These are phyloP conservation scores for Vanacampus margaritifer DNA, from an alignment of 2,113 vertebrate genomes.

Conservation along the genomic window DNA sequence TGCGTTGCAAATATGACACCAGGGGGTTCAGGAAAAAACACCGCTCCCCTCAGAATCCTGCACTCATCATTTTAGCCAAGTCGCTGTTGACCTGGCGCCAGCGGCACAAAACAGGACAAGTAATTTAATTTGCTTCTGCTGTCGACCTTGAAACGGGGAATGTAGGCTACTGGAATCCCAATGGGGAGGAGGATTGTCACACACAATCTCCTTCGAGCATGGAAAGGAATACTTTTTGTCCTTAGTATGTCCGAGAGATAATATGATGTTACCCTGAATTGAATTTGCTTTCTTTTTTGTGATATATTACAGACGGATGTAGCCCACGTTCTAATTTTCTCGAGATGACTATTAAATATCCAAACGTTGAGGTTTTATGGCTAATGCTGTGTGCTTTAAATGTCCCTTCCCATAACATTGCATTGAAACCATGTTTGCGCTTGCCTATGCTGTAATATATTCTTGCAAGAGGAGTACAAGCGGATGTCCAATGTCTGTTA, in stretches of 20 bases:
- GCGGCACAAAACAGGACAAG: constrained; percentile 60
- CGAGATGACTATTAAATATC: background rate
- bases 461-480: background rate
- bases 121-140: constrained; percentile 66
- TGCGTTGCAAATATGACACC: constrained; percentile 61
- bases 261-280: constrained; percentile 3
- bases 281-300: background rate
- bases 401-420: background rate
- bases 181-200: constrained; percentile 41
- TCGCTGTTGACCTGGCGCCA: constrained; percentile 59
- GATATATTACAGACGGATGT: background rate
- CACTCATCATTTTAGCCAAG: constrained; percentile 69
- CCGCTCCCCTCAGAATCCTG: constrained; percentile 45
- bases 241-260: constrained; percentile 11
- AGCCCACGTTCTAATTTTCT: background rate
- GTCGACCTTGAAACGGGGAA: constrained; percentile 66
- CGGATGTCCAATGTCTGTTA: no score
- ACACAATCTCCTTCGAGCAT: constrained; percentile 25
- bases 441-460: background rate
- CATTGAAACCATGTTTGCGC: constrained; percentile 1
- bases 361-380: background rate
- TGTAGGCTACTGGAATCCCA: constrained; percentile 67
- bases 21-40: constrained; percentile 50
- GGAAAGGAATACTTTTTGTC: constrained; percentile 25
- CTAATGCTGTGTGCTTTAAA: background rate